Percentiles rank a stretch among this genome's conserved stretches.
These are phyloP conservation scores for Andrena praecox DNA, from an alignment of 2,888 invertebrate genomes.

Conservation along the genomic window DNA sequence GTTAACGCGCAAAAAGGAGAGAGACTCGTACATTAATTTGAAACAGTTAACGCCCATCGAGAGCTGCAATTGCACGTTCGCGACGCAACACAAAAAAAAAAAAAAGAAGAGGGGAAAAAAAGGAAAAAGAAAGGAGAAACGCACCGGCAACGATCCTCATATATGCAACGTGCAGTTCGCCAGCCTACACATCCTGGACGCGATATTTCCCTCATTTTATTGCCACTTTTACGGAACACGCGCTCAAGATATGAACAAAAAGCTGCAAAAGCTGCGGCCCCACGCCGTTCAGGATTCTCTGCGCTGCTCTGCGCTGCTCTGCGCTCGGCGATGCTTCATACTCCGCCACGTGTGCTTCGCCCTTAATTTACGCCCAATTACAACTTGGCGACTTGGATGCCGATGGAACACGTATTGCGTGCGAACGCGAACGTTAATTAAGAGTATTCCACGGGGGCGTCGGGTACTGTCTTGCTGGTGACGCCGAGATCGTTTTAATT, in stretches of 20 bases:
- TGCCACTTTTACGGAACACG: slow-evolving; percentile 49
- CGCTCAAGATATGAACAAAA: slow-evolving; percentile 24
- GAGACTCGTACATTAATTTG: slow-evolving; percentile 1
- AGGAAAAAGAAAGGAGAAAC: not conserved
- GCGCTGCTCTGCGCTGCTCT: not conserved
- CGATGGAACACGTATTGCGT: not conserved
- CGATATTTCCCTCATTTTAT: slow-evolving; percentile 52
- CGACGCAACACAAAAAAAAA: not conserved
- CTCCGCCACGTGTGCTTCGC: not conserved
- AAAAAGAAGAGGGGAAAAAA: too few species aligned
- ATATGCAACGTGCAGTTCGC: slow-evolving; percentile 27
- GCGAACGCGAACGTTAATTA: slow-evolving; percentile 28
- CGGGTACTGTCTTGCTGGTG: not conserved
- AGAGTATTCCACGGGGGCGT: slow-evolving; percentile 1
- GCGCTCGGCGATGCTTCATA: slow-evolving; percentile 14
- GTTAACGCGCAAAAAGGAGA: not conserved
- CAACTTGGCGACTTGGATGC: not conserved
- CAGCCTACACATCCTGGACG: slow-evolving; percentile 10
- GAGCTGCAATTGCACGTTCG: not conserved
- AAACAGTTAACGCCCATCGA: not conserved
- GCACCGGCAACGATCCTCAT: slow-evolving; percentile 23
- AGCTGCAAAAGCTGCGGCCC: not conserved
- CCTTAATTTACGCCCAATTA: not conserved
- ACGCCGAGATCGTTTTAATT: slow-evolving; percentile 41
- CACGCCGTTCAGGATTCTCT: not conserved